Conservation (phyloP, 2,888 invertebrate species). For the Drosophila pegasa region DNA sequence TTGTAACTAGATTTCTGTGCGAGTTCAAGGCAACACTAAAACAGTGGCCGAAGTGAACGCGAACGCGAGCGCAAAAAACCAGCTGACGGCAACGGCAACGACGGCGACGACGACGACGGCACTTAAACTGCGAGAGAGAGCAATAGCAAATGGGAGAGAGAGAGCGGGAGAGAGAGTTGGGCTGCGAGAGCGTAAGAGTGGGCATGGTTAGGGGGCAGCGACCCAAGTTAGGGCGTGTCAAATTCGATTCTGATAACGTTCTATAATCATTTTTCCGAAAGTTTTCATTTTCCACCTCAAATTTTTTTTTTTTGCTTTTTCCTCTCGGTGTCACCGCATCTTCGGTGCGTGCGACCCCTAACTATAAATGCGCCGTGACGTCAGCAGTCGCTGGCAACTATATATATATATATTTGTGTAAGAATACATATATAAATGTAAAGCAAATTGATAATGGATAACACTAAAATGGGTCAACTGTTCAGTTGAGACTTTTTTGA, state of each 20-base stretch:
- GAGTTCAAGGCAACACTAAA: slow-evolving; percentile 75
- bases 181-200: slow-evolving; percentile 17
- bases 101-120: slow-evolving; percentile 17
- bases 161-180: slow-evolving; percentile 20
- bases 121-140: slow-evolving; percentile 25
- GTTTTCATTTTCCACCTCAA: background rate
- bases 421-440: background rate
- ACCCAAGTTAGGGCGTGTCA: slow-evolving; percentile 41
- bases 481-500: background rate
- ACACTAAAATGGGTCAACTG: background rate
- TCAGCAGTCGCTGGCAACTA: slow-evolving; percentile 21
- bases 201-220: slow-evolving; percentile 8
- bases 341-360: slow-evolving; percentile 15
- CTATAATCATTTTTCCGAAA: slow-evolving; percentile 25
- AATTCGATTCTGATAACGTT: slow-evolving; percentile 22
- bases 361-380: slow-evolving; percentile 9
- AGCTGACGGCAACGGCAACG: slow-evolving; percentile 54
- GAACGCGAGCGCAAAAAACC: slow-evolving; percentile 62
- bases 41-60: slow-evolving; percentile 56
- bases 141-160: slow-evolving; percentile 25
- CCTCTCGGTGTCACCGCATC: slow-evolving; percentile 16
- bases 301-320: too few relatives aligned
- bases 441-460: background rate
- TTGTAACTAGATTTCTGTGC: slow-evolving; percentile 41
- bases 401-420: background rate